Base-by-base conservation (phyloP, 2,797 vertebrate genomes). In the Galago senegalensis region DNA sequence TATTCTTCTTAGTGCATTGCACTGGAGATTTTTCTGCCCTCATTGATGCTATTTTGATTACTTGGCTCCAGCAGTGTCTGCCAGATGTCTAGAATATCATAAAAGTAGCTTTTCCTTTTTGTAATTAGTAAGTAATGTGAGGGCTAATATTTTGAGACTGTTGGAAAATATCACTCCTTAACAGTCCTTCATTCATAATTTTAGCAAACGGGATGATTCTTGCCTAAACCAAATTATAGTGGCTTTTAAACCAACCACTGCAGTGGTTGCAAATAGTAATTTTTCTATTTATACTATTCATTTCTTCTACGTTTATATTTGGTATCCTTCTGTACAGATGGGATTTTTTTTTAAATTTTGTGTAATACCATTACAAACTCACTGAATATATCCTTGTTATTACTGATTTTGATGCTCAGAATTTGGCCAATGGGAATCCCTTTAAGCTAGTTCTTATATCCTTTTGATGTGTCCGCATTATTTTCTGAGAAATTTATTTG, bases 241-340 rank as follows among this genome's bases (percentile, higher is more conserved):
- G 49, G 49, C 14, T 49, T 49, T 49, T 14, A 16, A 49, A 49
- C 49, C 49, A 49, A 49, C 49, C 72, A 34, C 53, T 11, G 23
- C 21, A 46, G 12, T 37, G 10, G 5, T 49, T 37, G n/a, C 37
- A 90, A 72, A 34, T 43, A 7, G 29, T 46, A n/a, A 77, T 70
- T 85, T 91, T 91, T 76, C 73, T 80, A 11, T 58, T 56, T 65
- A 58, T 25, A 23, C 31, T 85, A 63, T 34, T 73, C 23, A 56
- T 60, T 87, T 23, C 18, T 91, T 91, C 25, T 67, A 95, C 43
- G 17, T 87, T 95, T 91, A 67, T 73, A 46, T 49, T 81, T 89
- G 16, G 31, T 29, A 31, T 73, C 58, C 65, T 80, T 93, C 31
- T 95, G 43, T 56, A 73, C 46, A 67, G 4, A 31, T 56, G 49